phyloP scores from a whole-genome alignment of 2,888 invertebrate genomes.

The Dicyrtomina minuta region DNA sequence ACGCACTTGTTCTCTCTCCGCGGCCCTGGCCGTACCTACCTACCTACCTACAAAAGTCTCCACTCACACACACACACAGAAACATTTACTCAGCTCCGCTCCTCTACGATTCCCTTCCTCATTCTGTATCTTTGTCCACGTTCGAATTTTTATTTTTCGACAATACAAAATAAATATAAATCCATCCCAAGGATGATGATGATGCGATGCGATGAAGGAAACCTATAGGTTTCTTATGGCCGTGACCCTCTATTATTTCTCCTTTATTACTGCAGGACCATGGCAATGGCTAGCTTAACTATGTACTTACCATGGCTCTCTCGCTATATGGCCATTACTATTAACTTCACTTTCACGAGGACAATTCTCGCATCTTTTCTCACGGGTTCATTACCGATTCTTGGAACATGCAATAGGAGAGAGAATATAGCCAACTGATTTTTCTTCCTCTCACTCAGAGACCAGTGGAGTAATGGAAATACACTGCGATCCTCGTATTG shows the following conservation, averaged over 20 bases:
- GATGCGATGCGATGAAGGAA: too few species aligned
- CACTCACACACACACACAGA: not conserved
- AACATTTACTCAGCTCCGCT: not conserved
- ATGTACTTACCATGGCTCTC: too few species aligned
- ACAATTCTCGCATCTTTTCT: slow-evolving; percentile 16
- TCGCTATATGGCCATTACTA: not conserved
- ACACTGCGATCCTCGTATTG: too few species aligned
- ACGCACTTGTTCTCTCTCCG: slow-evolving; percentile 28
- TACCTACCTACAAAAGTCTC: not conserved
- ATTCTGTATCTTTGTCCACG: slow-evolving; percentile 14
- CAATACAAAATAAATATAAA: not conserved
- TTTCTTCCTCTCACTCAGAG: too few species aligned
- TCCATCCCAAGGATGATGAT: too few species aligned
- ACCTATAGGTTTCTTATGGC: too few species aligned
- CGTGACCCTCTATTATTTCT: not conserved
- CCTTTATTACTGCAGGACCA: not conserved
- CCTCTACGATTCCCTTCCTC: not conserved
- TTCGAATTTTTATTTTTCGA: slow-evolving; percentile 28
- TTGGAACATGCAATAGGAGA: slow-evolving; percentile 15
- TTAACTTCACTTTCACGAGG: not conserved
- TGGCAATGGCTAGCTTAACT: not conserved
- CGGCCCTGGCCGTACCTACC: too few species aligned
- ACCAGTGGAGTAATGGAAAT: too few species aligned
- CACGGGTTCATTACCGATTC: slow-evolving; percentile 32
- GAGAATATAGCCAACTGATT: too few species aligned